Evolutionary conservation across 1,140 invertebrate genomes (phyloP).

Genomic region (Ips typographus): DNA sequence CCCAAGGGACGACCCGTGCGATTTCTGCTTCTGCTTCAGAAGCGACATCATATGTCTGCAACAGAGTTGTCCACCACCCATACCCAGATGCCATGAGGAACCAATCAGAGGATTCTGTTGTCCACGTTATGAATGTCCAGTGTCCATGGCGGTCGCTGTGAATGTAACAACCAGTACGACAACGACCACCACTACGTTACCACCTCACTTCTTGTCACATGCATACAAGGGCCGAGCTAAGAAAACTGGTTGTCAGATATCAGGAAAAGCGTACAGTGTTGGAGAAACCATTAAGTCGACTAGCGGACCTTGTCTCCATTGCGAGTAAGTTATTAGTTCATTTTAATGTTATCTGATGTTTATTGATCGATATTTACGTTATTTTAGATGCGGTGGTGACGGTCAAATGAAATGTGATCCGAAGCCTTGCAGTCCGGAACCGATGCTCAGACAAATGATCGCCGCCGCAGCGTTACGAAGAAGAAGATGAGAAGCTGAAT

Average conservation of each 20-base stretch:
- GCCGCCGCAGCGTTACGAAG: conserved; percentile 69
- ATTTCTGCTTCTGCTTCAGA: conserved; percentile 96
- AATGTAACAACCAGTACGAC: conserved; percentile 82
- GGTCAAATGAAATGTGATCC: conserved; percentile 94
- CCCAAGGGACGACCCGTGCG: conserved; percentile 88
- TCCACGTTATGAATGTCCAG: conserved; percentile 90
- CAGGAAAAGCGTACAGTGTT: conserved; percentile 77
- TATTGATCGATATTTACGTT: background rate
- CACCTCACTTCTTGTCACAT: conserved; percentile 76
- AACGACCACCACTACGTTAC: conserved; percentile 81
- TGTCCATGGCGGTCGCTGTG: conserved; percentile 75
- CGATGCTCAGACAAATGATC: conserved; percentile 86
- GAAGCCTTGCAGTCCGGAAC: conserved; percentile 80
- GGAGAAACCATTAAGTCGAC: conserved; percentile 80
- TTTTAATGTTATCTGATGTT: conserved; percentile 12
- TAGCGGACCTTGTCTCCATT: conserved; percentile 87
- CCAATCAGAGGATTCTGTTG: conserved; percentile 92
- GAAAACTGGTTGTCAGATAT: conserved; percentile 79
- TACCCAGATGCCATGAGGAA: conserved; percentile 86
- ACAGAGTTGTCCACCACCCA: conserved; percentile 92
- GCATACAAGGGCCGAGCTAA: conserved; percentile 72
- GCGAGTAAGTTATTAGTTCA: conserved; percentile 72
- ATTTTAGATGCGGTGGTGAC: conserved; percentile 76
- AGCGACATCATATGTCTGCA: conserved; percentile 94
- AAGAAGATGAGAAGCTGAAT: conserved; percentile 64